Conservation (phyloP, 2,113 vertebrate genomes). For the Hippolais icterina region DNA sequence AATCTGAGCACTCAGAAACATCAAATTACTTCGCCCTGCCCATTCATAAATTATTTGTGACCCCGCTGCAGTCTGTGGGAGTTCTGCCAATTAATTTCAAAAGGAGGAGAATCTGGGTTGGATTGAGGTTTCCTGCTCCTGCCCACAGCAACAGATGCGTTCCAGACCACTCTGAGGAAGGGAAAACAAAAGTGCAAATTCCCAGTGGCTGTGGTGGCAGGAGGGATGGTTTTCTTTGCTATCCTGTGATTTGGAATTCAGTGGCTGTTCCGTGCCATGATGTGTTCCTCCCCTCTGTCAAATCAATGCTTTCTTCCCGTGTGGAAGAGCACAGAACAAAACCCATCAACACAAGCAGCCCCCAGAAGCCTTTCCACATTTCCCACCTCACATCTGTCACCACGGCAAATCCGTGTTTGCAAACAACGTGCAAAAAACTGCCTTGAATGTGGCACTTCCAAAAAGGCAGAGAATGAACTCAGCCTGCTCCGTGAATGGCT, state of each 20-base stretch:
- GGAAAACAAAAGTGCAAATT: background rate
- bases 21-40: background rate
- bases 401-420: slow-evolving; percentile 1
- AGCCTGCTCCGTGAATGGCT: background rate
- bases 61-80: background rate
- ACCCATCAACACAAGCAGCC: background rate
- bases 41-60: background rate
- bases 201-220: background rate
- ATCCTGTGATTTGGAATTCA: background rate
- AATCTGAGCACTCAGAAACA: background rate
- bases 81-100: background rate
- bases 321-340: background rate
- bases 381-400: background rate
- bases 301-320: background rate
- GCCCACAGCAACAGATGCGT: background rate
- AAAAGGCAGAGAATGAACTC: background rate
- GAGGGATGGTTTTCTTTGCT: background rate
- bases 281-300: background rate
- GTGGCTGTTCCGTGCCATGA: background rate
- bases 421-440: background rate
- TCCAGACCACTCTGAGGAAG: background rate
- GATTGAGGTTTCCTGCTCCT: slow-evolving; percentile 4
- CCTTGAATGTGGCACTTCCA: background rate
- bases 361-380: slow-evolving; percentile 14
- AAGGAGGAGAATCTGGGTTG: background rate